Evolutionary conservation across 2,888 invertebrate genomes (phyloP).

Genomic region (Acanthosepion pharaonis): DNA sequence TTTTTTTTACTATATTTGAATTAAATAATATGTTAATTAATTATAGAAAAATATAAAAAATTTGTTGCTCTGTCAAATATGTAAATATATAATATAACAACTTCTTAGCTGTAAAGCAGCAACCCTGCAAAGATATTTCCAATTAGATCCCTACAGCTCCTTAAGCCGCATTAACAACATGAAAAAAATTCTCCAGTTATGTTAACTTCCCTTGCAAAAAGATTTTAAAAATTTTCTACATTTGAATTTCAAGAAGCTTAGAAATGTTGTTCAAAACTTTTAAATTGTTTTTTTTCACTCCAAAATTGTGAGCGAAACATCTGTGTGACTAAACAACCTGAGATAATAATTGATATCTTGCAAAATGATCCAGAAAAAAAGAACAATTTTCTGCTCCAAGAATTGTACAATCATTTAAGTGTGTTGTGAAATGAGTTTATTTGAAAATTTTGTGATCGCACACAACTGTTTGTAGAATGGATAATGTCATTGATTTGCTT

Average conservation of each 20-base stretch:
- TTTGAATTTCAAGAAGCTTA: not conserved
- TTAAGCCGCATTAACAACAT: no score
- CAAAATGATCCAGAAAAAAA: not conserved
- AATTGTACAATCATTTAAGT: not conserved
- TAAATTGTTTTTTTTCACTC: not conserved
- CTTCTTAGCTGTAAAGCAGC: no score
- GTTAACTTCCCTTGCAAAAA: no score
- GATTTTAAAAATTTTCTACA: no score
- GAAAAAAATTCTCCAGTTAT: no score
- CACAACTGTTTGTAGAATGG: not conserved
- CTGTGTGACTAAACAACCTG: not conserved
- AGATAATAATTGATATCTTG: not conserved
- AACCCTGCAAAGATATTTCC: no score
- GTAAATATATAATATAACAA: no score
- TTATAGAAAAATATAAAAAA: no score
- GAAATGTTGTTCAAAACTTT: not conserved
- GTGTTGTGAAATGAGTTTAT: not conserved
- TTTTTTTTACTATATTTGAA: no score
- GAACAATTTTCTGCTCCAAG: not conserved
- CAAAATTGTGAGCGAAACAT: not conserved
- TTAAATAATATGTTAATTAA: no score
- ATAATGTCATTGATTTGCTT: constrained; percentile 33
- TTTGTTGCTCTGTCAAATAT: no score
- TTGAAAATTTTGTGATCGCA: not conserved
- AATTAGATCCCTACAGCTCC: no score